Conservation (phyloP, 1,140 invertebrate genomes). For the Brachionus sp. region DNA sequence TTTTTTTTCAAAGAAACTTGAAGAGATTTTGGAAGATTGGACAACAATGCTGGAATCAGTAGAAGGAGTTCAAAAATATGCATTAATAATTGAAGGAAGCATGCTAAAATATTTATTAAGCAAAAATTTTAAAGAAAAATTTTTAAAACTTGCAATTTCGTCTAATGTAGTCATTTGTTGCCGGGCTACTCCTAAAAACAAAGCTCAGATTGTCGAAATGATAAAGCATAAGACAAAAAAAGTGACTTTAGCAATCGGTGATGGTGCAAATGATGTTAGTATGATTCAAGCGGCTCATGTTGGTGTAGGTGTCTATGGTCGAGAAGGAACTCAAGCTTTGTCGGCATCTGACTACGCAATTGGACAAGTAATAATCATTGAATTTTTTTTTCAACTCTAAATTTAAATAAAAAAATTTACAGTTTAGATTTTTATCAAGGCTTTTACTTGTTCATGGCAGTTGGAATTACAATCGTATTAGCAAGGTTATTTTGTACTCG, state of each 20-base stretch:
- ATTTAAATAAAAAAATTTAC: slow-evolving; percentile 4
- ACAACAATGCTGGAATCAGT: background rate
- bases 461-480: slow-evolving; percentile 94
- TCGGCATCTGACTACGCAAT: slow-evolving; percentile 97
- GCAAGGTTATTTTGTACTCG: slow-evolving; percentile 95
- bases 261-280: slow-evolving; percentile 98
- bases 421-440: slow-evolving; percentile 68
- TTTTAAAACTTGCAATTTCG: slow-evolving; percentile 83
- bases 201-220: slow-evolving; percentile 83
- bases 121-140: slow-evolving; percentile 83
- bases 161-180: slow-evolving; percentile 91
- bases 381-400: slow-evolving; percentile 72
- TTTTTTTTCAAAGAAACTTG: background rate
- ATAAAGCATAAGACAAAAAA: slow-evolving; percentile 77
- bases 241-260: slow-evolving; percentile 87
- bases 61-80: background rate
- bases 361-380: slow-evolving; percentile 76
- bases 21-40: background rate
- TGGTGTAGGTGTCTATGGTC: slow-evolving; percentile 95
- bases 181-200: slow-evolving; percentile 91
- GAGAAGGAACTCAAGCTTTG: slow-evolving; percentile 93
- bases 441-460: slow-evolving; percentile 93
- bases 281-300: slow-evolving; percentile 85
- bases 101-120: slow-evolving; percentile 89
- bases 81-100: slow-evolving; percentile 48